Conservation (phyloP, 2,888 invertebrate species). For the Notocelia uddmanniana region DNA sequence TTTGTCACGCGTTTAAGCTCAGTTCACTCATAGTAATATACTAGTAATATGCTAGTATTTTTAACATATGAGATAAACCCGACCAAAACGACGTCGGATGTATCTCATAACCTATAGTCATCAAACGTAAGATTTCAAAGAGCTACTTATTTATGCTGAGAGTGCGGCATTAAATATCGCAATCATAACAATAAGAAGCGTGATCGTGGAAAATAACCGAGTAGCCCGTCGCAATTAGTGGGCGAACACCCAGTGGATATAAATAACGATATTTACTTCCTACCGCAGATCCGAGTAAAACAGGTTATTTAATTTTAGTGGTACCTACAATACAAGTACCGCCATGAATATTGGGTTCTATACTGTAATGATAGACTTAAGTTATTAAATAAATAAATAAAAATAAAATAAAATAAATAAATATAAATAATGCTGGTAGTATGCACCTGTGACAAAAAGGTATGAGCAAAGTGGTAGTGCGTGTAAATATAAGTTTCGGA, state of each 20-base stretch:
- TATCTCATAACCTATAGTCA: slow-evolving; percentile 3
- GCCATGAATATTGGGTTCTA: neutral
- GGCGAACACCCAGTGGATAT: slow-evolving; percentile 82
- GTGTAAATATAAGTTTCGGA: too few relatives aligned
- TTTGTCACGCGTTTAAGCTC: too few relatives aligned
- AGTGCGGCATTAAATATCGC: slow-evolving; percentile 66
- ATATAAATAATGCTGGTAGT: neutral
- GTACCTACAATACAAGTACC: neutral
- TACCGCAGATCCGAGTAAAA: slow-evolving; percentile 69
- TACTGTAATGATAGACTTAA: too few relatives aligned
- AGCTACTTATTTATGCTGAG: slow-evolving; percentile 56
- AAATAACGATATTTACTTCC: slow-evolving; percentile 80
- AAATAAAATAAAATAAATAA: too few relatives aligned
- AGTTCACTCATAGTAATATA: too few relatives aligned
- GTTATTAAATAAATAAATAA: too few relatives aligned
- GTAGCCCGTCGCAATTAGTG: slow-evolving; percentile 79
- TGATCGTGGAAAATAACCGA: slow-evolving; percentile 81
- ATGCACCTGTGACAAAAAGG: neutral
- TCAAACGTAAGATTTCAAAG: slow-evolving; percentile 43
- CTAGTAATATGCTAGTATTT: too few relatives aligned
- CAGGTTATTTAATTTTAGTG: slow-evolving; percentile 60
- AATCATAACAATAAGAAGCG: slow-evolving; percentile 72
- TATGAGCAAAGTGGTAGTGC: neutral
- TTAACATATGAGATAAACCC: neutral
- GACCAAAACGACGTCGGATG: too few relatives aligned